Conservation (phyloP, 53 echinoderm and acorn worm genomes). For the Paracentrotus lividus region DNA sequence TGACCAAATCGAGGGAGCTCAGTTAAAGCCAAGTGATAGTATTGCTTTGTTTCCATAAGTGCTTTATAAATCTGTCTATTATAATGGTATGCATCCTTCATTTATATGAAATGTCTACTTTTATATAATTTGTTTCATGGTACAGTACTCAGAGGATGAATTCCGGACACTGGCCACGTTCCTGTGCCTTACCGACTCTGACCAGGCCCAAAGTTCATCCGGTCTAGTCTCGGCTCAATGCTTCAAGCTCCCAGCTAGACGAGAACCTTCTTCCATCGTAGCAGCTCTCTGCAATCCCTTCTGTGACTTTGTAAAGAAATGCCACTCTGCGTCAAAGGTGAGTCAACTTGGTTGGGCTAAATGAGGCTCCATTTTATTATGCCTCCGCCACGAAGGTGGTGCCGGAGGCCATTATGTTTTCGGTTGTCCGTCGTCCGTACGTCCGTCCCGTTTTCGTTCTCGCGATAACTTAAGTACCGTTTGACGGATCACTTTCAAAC, state of each 20-base stretch:
- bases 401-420: too few relatives aligned
- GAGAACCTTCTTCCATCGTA: slow-evolving; percentile 72
- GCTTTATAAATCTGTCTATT: too few relatives aligned
- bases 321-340: slow-evolving; percentile 80
- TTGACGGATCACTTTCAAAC: too few relatives aligned
- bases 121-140: background rate
- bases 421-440: too few relatives aligned
- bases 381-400: too few relatives aligned
- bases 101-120: background rate
- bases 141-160: slow-evolving; percentile 76
- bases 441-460: too few relatives aligned
- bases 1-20: background rate
- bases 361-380: too few relatives aligned
- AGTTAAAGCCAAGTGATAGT: too few relatives aligned
- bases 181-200: slow-evolving; percentile 67
- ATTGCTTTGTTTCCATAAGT: background rate
- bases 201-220: slow-evolving; percentile 61
- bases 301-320: slow-evolving; percentile 80
- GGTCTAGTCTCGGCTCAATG: slow-evolving; percentile 72
- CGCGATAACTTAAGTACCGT: too few relatives aligned
- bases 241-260: slow-evolving; percentile 58
- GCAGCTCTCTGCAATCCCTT: slow-evolving; percentile 82
- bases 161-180: slow-evolving; percentile 80
- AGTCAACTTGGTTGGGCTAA: background rate
- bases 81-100: too few relatives aligned